These are phyloP conservation scores for Sericinus montela DNA, from an alignment of 2,888 invertebrate species.

Conservation along the genomic window DNA sequence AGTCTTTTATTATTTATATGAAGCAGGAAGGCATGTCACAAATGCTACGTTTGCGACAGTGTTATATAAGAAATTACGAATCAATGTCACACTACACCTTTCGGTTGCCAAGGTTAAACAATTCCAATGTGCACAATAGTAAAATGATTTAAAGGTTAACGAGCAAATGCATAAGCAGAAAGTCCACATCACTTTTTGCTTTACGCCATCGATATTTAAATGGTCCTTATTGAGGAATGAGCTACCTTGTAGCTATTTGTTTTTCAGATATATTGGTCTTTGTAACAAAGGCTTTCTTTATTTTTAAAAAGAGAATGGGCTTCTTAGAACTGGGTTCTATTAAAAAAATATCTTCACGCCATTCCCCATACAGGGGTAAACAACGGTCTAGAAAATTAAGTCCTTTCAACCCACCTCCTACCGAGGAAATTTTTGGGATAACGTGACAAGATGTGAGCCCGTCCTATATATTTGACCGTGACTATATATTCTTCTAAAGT, in stretches of 20 bases:
- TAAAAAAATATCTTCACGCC: too few relatives aligned
- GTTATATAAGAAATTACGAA: conserved; percentile 2
- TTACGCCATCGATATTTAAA: neutral
- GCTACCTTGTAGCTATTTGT: conserved; percentile 3
- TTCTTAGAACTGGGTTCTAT: too few relatives aligned
- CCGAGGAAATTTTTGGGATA: too few relatives aligned
- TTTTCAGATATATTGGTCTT: too few relatives aligned
- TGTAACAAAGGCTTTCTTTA: too few relatives aligned
- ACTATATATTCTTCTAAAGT: too few relatives aligned
- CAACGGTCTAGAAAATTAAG: too few relatives aligned
- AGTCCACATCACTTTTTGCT: neutral
- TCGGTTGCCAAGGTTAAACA: conserved; percentile 7
- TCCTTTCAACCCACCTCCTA: too few relatives aligned
- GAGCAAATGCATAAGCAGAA: neutral
- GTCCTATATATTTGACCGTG: too few relatives aligned
- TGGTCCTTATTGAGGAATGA: conserved; percentile 2
- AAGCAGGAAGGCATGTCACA: neutral
- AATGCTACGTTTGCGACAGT: neutral
- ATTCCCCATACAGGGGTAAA: too few relatives aligned
- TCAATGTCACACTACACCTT: conserved; percentile 6
- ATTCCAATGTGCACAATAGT: neutral
- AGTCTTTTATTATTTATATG: neutral
- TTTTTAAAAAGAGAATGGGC: too few relatives aligned
- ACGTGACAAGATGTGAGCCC: too few relatives aligned
- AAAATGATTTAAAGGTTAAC: conserved; percentile 9